Percentiles rank a stretch among this genome's conserved stretches.
phyloP scores from a whole-genome alignment of 2,113 vertebrate species.

The Ptyas mucosa region DNA sequence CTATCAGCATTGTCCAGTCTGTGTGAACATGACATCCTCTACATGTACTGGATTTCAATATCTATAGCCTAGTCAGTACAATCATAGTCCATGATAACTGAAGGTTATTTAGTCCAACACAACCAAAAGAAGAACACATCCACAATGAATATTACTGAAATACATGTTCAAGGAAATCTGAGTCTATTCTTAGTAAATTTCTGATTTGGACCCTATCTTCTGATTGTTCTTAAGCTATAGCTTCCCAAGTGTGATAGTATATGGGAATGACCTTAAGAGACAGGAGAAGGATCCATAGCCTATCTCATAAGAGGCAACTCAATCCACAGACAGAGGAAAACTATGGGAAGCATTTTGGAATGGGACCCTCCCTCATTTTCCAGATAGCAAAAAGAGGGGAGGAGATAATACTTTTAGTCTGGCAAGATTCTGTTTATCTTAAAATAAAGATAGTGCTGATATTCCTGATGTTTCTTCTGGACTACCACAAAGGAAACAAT shows the following conservation, averaged over 20 bases:
- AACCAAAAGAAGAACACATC: neutral
- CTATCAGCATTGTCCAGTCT: neutral
- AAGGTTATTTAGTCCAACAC: neutral
- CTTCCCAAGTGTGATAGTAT: neutral
- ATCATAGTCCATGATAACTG: neutral
- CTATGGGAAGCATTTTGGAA: neutral
- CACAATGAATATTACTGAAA: neutral
- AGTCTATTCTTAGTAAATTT: neutral
- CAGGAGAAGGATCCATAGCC: neutral
- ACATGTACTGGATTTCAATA: neutral
- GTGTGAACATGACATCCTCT: neutral
- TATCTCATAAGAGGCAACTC: neutral
- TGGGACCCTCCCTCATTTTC: neutral
- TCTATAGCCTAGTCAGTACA: neutral
- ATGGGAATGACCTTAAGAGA: neutral
- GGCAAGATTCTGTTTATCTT: neutral
- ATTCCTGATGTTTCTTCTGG: neutral
- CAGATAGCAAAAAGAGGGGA: neutral
- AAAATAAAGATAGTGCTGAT: neutral
- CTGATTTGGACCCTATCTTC: neutral
- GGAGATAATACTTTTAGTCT: neutral
- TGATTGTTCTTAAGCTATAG: neutral
- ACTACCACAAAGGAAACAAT: neutral
- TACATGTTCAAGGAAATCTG: neutral
- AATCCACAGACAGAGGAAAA: neutral